phyloP scores from a whole-genome alignment of 2,888 invertebrate species.

The Homarus gammarus region DNA sequence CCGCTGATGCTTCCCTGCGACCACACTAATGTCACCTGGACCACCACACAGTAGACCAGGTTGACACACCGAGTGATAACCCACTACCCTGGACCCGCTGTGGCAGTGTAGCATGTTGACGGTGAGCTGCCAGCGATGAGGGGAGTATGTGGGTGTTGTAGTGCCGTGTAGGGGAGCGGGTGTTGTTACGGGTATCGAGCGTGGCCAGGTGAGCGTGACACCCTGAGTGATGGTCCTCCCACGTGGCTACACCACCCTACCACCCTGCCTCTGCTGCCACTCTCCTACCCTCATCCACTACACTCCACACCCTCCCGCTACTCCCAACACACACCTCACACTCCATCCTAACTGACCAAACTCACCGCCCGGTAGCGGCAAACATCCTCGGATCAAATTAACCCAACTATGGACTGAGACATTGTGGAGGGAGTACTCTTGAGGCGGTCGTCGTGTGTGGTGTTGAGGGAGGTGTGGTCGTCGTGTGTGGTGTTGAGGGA shows the following conservation, averaged over 20 bases:
- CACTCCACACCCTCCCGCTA: constrained; percentile 1
- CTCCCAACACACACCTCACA: neutral
- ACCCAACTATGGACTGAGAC: neutral
- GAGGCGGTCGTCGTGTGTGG: neutral
- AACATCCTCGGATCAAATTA: too few species aligned
- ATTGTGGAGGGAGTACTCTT: too few species aligned
- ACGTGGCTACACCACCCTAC: constrained; percentile 33
- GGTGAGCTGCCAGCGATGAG: neutral
- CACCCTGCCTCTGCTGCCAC: neutral
- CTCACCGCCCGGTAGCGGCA: too few species aligned
- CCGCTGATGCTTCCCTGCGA: neutral
- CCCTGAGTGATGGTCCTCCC: constrained; percentile 48
- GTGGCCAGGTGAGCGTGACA: constrained; percentile 60
- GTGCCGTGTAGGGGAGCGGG: neutral
- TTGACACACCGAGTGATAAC: too few species aligned
- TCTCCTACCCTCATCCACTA: neutral
- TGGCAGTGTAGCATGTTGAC: neutral
- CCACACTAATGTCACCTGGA: too few species aligned
- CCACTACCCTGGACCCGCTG: too few species aligned
- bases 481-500: neutral
- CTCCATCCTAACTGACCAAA: neutral
- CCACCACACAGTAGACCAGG: too few species aligned
- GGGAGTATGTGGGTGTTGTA: neutral
- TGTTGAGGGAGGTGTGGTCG: neutral
- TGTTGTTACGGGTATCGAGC: constrained; percentile 41